Percentiles rank a stretch among this genome's conserved stretches.
phyloP scores from a whole-genome alignment of 2,113 vertebrate species.

The Glareola pratincola region DNA sequence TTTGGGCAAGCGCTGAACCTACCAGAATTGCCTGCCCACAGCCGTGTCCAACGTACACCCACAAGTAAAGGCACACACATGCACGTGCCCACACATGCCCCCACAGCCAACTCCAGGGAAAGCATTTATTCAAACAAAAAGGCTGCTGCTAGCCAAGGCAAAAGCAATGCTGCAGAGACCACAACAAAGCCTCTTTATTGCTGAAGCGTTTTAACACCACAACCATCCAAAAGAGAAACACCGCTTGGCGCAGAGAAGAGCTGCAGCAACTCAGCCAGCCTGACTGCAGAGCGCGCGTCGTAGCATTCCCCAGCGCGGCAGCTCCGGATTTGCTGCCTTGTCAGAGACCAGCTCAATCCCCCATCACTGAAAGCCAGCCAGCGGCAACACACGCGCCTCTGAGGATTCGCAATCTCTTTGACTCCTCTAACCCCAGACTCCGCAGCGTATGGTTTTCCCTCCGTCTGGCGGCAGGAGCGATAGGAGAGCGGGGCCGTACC shows the following conservation, averaged over 20 bases:
- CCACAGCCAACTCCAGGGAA: neutral
- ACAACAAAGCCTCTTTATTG: conserved; percentile 58
- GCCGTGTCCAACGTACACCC: neutral
- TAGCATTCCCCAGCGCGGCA: neutral
- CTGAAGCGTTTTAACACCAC: conserved; percentile 25
- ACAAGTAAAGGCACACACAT: neutral
- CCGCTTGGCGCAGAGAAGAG: neutral
- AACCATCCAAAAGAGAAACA: conserved; percentile 39
- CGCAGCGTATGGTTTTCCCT: neutral
- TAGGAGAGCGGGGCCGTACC: neutral
- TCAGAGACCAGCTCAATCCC: conserved; percentile 9
- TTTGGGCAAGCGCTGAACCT: conserved; percentile 15
- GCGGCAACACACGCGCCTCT: neutral
- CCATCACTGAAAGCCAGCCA: neutral
- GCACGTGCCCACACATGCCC: neutral
- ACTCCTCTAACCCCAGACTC: conserved; percentile 2
- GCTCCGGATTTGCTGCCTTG: conserved; percentile 14
- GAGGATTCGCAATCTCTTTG: conserved; percentile 24
- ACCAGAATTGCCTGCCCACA: conserved; percentile 11
- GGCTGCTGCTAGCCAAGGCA: conserved; percentile 21
- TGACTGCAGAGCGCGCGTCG: neutral
- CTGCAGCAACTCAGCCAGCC: neutral
- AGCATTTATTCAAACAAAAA: conserved; percentile 26
- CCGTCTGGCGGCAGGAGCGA: neutral
- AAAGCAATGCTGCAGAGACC: conserved; percentile 38